Percentiles rank a stretch among this genome's conserved stretches.
Conservation (phyloP, 1,140 invertebrate genomes). For the Leptestheria dahalacensis region DNA sequence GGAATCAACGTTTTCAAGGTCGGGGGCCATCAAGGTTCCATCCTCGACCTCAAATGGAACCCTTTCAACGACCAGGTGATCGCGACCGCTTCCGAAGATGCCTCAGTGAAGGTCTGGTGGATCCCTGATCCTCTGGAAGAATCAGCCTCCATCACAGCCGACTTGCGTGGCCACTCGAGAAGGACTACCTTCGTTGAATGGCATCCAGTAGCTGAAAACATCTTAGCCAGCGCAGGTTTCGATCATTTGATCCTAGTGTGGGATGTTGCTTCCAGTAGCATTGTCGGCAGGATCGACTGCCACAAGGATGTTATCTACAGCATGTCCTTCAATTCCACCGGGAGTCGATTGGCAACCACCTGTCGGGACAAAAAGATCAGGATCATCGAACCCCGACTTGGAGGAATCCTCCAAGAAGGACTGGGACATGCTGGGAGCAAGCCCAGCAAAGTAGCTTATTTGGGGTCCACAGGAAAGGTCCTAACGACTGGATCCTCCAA, state of each 20-base stretch:
- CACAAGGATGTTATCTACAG: conserved; percentile 83
- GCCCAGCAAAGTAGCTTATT: conserved; percentile 74
- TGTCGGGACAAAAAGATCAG: conserved; percentile 84
- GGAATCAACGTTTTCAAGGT: conserved; percentile 52
- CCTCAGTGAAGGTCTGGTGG: conserved; percentile 73
- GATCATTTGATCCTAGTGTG: conserved; percentile 56
- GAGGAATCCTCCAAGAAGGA: conserved; percentile 65
- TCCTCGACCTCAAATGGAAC: conserved; percentile 77
- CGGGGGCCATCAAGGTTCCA: conserved; percentile 63
- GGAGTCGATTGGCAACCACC: conserved; percentile 75
- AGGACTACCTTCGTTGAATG: conserved; percentile 76
- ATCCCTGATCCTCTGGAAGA: conserved; percentile 71
- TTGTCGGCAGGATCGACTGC: conserved; percentile 68
- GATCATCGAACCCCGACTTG: conserved; percentile 72
- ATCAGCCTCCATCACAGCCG: conserved; percentile 63
- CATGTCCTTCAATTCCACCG: conserved; percentile 79
- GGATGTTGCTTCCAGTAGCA: conserved; percentile 71
- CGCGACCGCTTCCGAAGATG: conserved; percentile 86
- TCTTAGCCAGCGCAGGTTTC: conserved; percentile 61
- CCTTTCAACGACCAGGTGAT: conserved; percentile 91
- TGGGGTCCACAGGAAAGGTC: conserved; percentile 54
- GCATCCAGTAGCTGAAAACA: conserved; percentile 87
- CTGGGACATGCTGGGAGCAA: conserved; percentile 72
- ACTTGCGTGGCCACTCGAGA: conserved; percentile 72
- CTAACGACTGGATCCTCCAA: conserved; percentile 82